phyloP scores from a whole-genome alignment of 2,888 invertebrate genomes.

The Thelaira solivaga region DNA sequence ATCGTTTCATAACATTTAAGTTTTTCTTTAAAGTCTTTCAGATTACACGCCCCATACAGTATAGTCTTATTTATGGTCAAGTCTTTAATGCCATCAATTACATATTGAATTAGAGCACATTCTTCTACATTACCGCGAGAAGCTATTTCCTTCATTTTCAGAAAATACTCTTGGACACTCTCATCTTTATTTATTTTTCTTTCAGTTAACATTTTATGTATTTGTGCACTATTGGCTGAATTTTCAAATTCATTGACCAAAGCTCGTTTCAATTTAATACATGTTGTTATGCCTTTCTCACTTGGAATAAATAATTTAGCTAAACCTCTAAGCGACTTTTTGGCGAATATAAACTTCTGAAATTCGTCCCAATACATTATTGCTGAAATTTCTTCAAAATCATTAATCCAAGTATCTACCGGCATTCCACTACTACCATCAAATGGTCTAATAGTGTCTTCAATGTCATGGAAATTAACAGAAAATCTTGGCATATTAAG shows the following conservation, averaged over 20 bases:
- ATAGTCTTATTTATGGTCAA: conserved; percentile 38
- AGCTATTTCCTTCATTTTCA: conserved; percentile 72
- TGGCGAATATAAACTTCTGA: conserved; percentile 35
- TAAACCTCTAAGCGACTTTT: conserved; percentile 50
- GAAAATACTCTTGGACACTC: conserved; percentile 71
- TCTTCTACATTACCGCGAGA: conserved; percentile 69
- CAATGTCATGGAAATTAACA: conserved; percentile 30
- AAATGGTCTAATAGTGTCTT: conserved; percentile 32
- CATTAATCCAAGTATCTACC: conserved; percentile 26
- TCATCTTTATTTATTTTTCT: conserved; percentile 70
- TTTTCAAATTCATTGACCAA: conserved; percentile 49
- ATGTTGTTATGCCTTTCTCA: conserved; percentile 32
- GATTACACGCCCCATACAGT: conserved; percentile 45
- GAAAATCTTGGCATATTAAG: neutral
- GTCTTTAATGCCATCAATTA: conserved; percentile 72
- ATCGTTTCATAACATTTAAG: conserved; percentile 45
- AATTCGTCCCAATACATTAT: conserved; percentile 49
- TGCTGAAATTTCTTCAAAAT: conserved; percentile 40
- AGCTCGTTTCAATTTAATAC: conserved; percentile 16
- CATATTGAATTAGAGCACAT: conserved; percentile 71
- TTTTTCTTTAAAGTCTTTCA: conserved; percentile 55
- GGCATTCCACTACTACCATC: conserved; percentile 23
- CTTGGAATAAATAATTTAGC: conserved; percentile 44
- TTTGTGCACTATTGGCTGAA: conserved; percentile 34
- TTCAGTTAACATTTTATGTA: conserved; percentile 48